Evolutionary conservation across 2,113 vertebrate genomes (phyloP).

Genomic region (Recurvirostra avosetta): DNA sequence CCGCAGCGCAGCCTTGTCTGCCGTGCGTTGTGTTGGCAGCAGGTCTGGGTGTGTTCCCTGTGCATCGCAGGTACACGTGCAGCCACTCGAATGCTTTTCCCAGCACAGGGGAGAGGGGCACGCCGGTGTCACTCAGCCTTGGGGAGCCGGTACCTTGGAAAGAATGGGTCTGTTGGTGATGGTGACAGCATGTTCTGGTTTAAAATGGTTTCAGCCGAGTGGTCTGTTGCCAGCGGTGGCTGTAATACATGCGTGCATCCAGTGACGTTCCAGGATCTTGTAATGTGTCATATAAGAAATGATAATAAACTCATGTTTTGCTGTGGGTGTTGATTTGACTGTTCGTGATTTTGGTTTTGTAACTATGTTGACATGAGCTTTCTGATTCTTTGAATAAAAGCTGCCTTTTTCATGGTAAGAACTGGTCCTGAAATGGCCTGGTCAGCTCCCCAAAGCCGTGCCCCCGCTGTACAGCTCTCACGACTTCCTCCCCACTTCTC

Average conservation of each 20-base stretch:
- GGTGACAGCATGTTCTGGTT: neutral
- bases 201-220: fast-evolving
- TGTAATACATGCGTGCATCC: too few species aligned
- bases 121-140: fast-evolving
- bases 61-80: neutral
- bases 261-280: too few species aligned
- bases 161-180: fast-evolving
- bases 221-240: too few species aligned
- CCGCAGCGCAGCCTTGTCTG: neutral
- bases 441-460: fast-evolving
- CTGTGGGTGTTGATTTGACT: neutral
- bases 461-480: neutral
- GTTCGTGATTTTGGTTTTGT: neutral
- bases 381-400: neutral
- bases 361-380: neutral
- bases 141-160: neutral
- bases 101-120: neutral
- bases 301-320: too few species aligned
- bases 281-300: too few species aligned
- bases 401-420: neutral
- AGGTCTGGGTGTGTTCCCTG: fast-evolving
- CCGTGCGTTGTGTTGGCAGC: neutral
- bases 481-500: neutral
- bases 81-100: fast-evolving
- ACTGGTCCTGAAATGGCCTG: neutral